Percentiles rank a stretch among this genome's conserved stretches.
Evolutionary conservation across 2,113 vertebrate species (phyloP).

Genomic region (Chloroceryle aenea): DNA sequence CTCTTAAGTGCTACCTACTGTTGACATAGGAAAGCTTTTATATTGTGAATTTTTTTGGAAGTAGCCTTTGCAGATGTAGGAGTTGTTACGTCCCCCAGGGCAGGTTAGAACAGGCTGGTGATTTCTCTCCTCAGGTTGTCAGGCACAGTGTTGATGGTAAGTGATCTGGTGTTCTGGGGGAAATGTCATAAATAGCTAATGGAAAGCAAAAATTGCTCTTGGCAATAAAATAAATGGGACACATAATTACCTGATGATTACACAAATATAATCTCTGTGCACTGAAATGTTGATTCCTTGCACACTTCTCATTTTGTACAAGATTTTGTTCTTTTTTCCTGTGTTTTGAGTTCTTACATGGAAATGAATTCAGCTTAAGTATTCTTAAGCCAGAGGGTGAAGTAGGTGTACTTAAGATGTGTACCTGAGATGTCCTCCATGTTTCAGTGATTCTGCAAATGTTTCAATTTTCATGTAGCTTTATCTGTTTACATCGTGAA

Average conservation of each 20-base stretch:
- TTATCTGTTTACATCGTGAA: neutral
- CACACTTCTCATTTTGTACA: rapidly evolving
- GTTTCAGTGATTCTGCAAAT: neutral
- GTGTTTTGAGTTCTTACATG: neutral
- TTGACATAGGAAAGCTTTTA: neutral
- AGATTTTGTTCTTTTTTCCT: neutral
- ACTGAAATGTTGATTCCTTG: neutral
- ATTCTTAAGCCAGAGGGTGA: neutral
- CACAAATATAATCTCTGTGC: neutral
- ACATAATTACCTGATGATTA: neutral
- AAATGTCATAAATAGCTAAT: neutral
- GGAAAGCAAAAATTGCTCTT: neutral
- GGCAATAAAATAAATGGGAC: neutral
- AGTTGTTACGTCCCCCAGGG: rapidly evolving
- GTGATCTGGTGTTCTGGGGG: neutral
- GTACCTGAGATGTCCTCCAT: neutral
- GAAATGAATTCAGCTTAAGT: neutral
- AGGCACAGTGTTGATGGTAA: neutral
- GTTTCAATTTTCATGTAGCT: neutral
- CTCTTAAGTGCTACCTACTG: neutral
- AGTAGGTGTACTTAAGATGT: neutral
- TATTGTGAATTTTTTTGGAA: neutral
- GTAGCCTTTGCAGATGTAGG: neutral
- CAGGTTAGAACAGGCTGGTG: neutral
- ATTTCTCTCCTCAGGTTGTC: neutral